Conservation (phyloP, 2,797 vertebrate genomes). For the Microtus agrestis region DNA sequence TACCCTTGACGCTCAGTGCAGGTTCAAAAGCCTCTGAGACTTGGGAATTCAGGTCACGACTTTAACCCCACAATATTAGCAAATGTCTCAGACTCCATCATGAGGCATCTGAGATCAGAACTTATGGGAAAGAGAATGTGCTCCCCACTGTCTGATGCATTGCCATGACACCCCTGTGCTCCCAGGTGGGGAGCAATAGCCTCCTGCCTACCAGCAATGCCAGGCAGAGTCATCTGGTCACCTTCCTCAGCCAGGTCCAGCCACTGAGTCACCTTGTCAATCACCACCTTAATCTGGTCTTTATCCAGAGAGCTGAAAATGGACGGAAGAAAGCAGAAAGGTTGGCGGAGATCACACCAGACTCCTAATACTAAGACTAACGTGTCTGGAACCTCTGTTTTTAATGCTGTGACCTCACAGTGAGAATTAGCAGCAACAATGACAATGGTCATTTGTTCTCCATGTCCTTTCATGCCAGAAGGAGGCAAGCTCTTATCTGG, state of each 20-base stretch:
- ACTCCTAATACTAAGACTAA: fast-evolving
- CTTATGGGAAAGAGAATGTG: background rate
- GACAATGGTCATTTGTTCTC: background rate
- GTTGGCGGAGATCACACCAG: background rate
- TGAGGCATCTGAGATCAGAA: background rate
- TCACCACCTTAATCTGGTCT: slow-evolving; percentile 86
- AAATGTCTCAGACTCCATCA: background rate
- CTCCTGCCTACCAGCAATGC: slow-evolving; percentile 83
- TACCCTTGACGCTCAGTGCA: background rate
- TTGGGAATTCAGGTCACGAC: background rate
- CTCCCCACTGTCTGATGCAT: background rate
- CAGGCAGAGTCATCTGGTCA: slow-evolving; percentile 85
- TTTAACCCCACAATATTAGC: background rate
- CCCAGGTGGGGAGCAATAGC: fast-evolving
- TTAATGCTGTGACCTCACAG: background rate
- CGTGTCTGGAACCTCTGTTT: background rate
- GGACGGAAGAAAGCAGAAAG: background rate
- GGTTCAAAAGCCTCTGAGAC: background rate
- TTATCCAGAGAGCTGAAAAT: slow-evolving; percentile 78
- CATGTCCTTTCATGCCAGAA: fast-evolving
- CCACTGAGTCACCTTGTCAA: slow-evolving; percentile 88
- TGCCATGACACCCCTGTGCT: background rate
- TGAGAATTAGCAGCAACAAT: background rate
- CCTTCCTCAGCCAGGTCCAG: slow-evolving; percentile 85
- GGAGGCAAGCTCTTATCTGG: background rate